These are phyloP conservation scores for Crocuta crocuta DNA, from an alignment of 2,113 vertebrate genomes.

Conservation along the genomic window DNA sequence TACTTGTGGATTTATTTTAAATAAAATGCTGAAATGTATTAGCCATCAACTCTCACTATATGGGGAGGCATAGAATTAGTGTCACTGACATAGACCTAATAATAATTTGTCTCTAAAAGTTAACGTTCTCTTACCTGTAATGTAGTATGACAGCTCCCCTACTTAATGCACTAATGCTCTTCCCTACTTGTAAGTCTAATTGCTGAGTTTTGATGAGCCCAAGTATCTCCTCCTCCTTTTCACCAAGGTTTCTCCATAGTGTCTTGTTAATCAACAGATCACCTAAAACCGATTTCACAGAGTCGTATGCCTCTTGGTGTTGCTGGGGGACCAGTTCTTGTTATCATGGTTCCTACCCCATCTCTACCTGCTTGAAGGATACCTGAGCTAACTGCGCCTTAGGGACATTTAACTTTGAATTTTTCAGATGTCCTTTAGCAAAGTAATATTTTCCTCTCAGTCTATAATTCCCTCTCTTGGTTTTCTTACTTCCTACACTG, in stretches of 20 bases:
- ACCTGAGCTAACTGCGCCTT: not conserved
- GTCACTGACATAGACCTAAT: not conserved
- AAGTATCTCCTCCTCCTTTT: not conserved
- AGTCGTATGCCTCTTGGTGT: rapidly evolving
- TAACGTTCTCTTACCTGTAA: not conserved
- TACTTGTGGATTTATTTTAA: not conserved
- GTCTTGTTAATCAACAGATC: not conserved
- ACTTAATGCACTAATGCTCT: not conserved
- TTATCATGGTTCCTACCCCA: not conserved
- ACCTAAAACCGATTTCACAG: not conserved
- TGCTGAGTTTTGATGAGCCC: not conserved
- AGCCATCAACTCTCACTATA: not conserved
- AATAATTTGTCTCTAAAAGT: not conserved
- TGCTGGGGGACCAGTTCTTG: not conserved
- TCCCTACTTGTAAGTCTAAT: not conserved
- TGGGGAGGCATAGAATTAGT: not conserved
- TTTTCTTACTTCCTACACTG: not conserved
- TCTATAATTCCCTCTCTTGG: not conserved
- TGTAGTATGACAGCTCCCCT: not conserved
- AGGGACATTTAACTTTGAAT: not conserved
- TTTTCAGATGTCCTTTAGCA: not conserved
- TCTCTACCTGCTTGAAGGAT: not conserved
- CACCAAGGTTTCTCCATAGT: not conserved
- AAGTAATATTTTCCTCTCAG: not conserved
- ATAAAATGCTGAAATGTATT: not conserved